Evolutionary conservation across 2,113 vertebrate species (phyloP), one percentile per base, ranked within the genome.

Genomic region (Urocolius indicus): DNA sequence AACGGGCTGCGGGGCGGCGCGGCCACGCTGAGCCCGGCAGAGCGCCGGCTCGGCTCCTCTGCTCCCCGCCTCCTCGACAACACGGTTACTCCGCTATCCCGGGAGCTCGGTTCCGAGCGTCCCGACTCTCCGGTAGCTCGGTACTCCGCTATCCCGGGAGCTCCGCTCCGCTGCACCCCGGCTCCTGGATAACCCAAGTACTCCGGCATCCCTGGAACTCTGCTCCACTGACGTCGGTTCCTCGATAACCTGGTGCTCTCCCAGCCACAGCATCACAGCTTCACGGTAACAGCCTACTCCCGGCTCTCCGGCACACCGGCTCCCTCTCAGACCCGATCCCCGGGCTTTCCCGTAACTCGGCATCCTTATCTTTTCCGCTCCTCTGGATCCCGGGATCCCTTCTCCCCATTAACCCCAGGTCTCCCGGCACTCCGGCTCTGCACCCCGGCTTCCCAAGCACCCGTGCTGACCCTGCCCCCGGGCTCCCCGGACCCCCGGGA

Each of bases 281-380:
- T 62, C 26, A 75, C 19, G 3, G 16, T 14, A 32, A 29, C 36
- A 32, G 62, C 41, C n/a, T 15, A 2, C 66, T 45, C 43, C 71
- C 5, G 0, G 48, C 8, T 58, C 34, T 41, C 52, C 0, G 4
- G 22, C 19, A 0, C 61, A 7, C 51, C 10, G 2, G 11, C 27
- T 76, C 51, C 0, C 54, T 19, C 58, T 4, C 1, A 75, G 18
- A 17, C 23, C 5, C 1, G 2, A 13, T 78, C 59, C 52, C 36
- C 2, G 2, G 27, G 4, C 4, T 51, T 5, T 36, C 48, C 46
- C 10, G 0, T 3, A 52, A 6, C 18, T 15, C 30, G 10, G 1
- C 29, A 7, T 3, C 46, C 34, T 24, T 48, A 0, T 1, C 9
- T 38, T 6, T 11, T n/a, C 57, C 5, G 0, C 23, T 54, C 26